Conservation (phyloP, 1,140 invertebrate genomes). For the Spodoptera litura region DNA sequence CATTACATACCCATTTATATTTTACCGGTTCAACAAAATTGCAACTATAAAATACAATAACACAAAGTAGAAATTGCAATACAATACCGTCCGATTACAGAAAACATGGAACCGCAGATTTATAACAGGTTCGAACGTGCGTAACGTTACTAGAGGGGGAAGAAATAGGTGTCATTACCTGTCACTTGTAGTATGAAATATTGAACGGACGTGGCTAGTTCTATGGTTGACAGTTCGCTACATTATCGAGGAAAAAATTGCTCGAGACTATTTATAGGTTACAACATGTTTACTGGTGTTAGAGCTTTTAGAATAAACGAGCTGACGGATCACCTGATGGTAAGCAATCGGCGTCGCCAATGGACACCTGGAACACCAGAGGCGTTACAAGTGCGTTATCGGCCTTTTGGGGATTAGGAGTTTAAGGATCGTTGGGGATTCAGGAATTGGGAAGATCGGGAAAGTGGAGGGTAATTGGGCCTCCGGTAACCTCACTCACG, state of each 20-base stretch:
- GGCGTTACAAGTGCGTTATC: too few relatives aligned
- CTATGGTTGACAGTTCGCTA: not conserved
- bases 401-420: too few relatives aligned
- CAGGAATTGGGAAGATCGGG: too few relatives aligned
- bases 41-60: slow-evolving; percentile 1
- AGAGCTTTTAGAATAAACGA: not conserved
- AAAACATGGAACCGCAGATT: slow-evolving; percentile 11
- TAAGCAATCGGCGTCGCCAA: too few relatives aligned
- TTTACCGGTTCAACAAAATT: not conserved
- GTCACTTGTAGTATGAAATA: slow-evolving; percentile 15
- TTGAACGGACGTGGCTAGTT: not conserved
- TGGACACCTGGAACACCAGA: too few relatives aligned
- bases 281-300: not conserved
- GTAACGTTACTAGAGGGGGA: not conserved
- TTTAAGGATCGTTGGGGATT: too few relatives aligned
- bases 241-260: not conserved
- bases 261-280: too few relatives aligned
- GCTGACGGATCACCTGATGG: too few relatives aligned
- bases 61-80: not conserved
- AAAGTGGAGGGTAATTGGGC: too few relatives aligned
- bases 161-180: slow-evolving; percentile 10
- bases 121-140: slow-evolving; percentile 13
- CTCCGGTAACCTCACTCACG: too few relatives aligned
- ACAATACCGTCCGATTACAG: not conserved
- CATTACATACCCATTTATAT: not conserved